These are phyloP conservation scores for Hybognathus amarus DNA, from an alignment of 2,797 vertebrate species.

Conservation along the genomic window DNA sequence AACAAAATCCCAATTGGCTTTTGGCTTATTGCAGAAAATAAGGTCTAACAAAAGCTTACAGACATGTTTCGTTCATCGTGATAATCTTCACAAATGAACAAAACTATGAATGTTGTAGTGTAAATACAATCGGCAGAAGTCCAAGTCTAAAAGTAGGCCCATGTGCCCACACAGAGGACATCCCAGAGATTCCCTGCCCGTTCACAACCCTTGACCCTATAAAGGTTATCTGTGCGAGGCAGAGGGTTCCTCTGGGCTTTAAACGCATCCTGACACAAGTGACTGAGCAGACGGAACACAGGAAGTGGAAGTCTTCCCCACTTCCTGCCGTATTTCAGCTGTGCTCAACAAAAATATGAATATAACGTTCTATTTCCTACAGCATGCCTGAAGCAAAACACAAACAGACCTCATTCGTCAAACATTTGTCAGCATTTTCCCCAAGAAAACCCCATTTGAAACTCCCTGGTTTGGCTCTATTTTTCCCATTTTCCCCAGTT, in stretches of 20 bases:
- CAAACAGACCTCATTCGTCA: conserved; percentile 28
- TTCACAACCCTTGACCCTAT: conserved; percentile 49
- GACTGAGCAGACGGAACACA: conserved; percentile 52
- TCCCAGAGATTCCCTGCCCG: conserved; percentile 61
- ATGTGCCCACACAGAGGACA: conserved; percentile 40
- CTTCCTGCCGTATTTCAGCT: conserved; percentile 50
- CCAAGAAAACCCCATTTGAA: background rate
- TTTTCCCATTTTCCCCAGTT: conserved; percentile 42
- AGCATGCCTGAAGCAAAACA: background rate
- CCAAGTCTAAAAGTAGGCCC: background rate
- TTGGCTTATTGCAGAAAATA: background rate
- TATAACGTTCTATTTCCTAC: conserved; percentile 23
- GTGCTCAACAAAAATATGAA: conserved; percentile 2
- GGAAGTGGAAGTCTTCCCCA: conserved; percentile 50
- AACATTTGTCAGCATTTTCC: conserved; percentile 31
- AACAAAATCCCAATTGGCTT: background rate
- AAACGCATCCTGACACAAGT: conserved; percentile 56
- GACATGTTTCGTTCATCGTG: too few species aligned
- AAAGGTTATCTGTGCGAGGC: conserved; percentile 42
- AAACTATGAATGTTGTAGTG: background rate
- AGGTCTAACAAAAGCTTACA: background rate
- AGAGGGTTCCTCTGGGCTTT: conserved; percentile 48
- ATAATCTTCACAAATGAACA: background rate
- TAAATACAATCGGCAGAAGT: background rate
- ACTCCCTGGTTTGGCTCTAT: conserved; percentile 16